Evolutionary conservation across 2,113 vertebrate genomes (phyloP), one percentile per base, ranked within the genome.

Genomic region (Epinephelus moara): DNA sequence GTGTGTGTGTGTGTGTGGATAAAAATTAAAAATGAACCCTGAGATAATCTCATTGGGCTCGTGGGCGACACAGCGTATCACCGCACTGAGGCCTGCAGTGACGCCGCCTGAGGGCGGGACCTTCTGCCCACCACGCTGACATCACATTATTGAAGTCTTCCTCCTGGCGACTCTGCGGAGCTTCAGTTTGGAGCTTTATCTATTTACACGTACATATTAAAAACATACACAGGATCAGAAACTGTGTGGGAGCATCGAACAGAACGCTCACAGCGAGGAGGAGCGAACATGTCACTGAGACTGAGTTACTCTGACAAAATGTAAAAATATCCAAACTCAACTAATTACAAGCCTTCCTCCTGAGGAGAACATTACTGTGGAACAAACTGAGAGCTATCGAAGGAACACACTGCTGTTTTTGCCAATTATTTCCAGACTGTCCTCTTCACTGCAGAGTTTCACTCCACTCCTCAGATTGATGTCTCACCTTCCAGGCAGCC

Each of bases 41-140:
- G 69, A 72, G 21, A 14, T 63, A 57, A 80, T 67, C 45, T 56
- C 21, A 50, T 69, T 57, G 49, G 18, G 12, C 23, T 27, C 1
- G 52, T 67, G 42, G 62, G 72, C 6, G 21, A 33, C 45, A 6
- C 11, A 11, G 30, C 42, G 21, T 55, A 14, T 23, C 47, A 40
- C 17, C 19, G 45, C 17, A 11, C 30, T n/a, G 62, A 73, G 11
- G 45, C 33, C 10, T n/a, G 18, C 55, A 30, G 25, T 45, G 42
- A 14, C 2, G 6, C 6, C 9, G 70, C 79, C 83, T 4, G 42
- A 55, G 73, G 79, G 61, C 57, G 5, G 11, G 33, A 77, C 67
- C 59, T 45, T 60, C 67, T 68, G 69, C 64, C 9, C 49, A 17
- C 78, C 70, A 10, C 1, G 3, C 60, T 60, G 72, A 85, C 75